Evolutionary conservation across 2,797 vertebrate species (phyloP).

Genomic region (Danio albolineatus): DNA sequence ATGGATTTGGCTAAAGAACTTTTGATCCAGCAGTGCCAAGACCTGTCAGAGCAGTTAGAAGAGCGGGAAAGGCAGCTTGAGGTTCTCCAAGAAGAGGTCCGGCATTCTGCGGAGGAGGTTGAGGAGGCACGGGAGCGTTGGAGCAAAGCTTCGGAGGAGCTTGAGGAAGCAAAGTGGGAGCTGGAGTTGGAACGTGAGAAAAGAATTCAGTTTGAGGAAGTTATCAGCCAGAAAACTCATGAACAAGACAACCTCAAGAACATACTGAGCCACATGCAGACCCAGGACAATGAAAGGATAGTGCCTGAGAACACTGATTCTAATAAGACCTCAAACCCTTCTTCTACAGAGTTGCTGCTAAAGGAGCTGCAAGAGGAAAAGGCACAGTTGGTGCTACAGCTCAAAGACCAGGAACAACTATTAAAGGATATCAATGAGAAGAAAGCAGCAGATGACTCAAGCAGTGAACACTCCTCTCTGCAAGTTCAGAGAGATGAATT

Average conservation of each 20-base stretch:
- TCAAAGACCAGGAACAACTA: constrained; percentile 73
- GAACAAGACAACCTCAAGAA: constrained; percentile 73
- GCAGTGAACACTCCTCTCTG: constrained; percentile 65
- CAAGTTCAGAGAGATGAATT: constrained; percentile 73
- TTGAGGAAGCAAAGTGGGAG: constrained; percentile 67
- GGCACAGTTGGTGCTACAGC: constrained; percentile 62
- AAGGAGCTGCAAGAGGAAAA: constrained; percentile 72
- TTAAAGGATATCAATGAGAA: constrained; percentile 73
- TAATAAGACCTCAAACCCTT: constrained; percentile 51
- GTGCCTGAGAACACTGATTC: constrained; percentile 25
- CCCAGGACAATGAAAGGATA: constrained; percentile 23
- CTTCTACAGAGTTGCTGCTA: constrained; percentile 61
- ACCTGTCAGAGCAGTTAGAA: constrained; percentile 77
- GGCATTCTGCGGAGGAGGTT: constrained; percentile 71
- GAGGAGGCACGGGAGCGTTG: constrained; percentile 74
- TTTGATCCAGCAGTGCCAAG: constrained; percentile 75
- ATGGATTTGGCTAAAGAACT: constrained; percentile 69
- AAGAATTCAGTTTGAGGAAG: constrained; percentile 69
- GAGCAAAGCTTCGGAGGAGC: constrained; percentile 77
- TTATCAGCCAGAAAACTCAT: constrained; percentile 66
- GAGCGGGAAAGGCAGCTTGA: constrained; percentile 75
- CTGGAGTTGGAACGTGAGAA: constrained; percentile 78
- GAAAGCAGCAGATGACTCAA: constrained; percentile 67
- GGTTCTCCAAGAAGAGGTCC: constrained; percentile 75
- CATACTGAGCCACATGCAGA: constrained; percentile 68